Conservation (phyloP, 1,140 invertebrate genomes). For the Drosophila melanica region DNA sequence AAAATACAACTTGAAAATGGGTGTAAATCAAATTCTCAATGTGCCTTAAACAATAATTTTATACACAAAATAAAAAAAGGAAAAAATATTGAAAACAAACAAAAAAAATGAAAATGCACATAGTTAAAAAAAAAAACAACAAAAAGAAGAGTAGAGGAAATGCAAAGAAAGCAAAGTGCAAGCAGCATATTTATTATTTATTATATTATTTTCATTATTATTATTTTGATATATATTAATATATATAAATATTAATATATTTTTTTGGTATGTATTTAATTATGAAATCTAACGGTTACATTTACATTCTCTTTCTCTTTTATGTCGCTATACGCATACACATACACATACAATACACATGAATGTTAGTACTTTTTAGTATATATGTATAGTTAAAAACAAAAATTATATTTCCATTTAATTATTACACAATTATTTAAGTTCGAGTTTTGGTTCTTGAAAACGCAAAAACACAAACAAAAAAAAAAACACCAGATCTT, state of each 20-base stretch:
- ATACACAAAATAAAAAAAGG: constrained; percentile 41
- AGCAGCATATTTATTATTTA: constrained; percentile 70
- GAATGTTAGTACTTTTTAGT: background rate
- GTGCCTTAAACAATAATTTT: constrained; percentile 75
- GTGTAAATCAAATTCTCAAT: constrained; percentile 74
- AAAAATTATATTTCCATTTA: constrained; percentile 33
- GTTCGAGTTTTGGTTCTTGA: constrained; percentile 50
- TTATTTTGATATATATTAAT: constrained; percentile 45
- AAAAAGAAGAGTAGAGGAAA: constrained; percentile 26
- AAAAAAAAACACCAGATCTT: constrained; percentile 13
- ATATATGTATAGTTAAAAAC: constrained; percentile 13
- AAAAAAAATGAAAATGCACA: constrained; percentile 29
- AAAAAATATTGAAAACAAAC: constrained; percentile 14
- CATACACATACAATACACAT: background rate
- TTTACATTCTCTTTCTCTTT: constrained; percentile 40
- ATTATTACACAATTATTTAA: constrained; percentile 28
- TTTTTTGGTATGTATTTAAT: constrained; percentile 48
- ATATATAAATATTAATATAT: constrained; percentile 20
- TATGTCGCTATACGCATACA: constrained; percentile 3
- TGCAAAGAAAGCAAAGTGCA: constrained; percentile 32
- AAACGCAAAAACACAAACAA: constrained; percentile 26
- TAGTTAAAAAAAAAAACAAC: constrained; percentile 13
- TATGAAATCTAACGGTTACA: constrained; percentile 33
- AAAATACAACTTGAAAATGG: constrained; percentile 38
- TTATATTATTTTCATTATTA: constrained; percentile 64